These are phyloP conservation scores for Staurois parvus DNA, from an alignment of 2,797 vertebrate species.

Conservation along the genomic window DNA sequence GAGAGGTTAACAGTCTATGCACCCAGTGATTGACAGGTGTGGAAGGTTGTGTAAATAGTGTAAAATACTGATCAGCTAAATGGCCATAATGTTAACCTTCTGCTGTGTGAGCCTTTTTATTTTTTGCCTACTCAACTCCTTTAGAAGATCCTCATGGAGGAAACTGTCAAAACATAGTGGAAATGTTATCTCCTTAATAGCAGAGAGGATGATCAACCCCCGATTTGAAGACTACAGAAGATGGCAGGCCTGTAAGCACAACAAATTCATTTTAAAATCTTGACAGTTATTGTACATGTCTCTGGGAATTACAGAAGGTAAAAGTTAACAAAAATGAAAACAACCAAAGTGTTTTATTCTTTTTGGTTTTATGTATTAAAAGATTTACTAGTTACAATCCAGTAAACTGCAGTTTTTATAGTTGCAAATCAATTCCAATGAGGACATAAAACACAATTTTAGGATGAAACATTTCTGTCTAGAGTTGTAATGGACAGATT, in stretches of 20 bases:
- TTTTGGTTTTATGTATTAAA: background rate
- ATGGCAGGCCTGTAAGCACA: background rate
- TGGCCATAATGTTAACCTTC: background rate
- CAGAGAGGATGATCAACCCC: background rate
- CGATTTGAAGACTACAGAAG: background rate
- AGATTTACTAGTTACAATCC: background rate
- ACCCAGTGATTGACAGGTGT: background rate
- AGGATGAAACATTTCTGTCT: background rate
- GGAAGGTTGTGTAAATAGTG: too few species aligned
- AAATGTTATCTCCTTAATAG: background rate
- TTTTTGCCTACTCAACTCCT: background rate
- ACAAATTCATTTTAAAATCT: background rate
- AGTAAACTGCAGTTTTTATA: conserved; percentile 4
- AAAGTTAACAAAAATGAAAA: background rate
- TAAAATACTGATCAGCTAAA: background rate
- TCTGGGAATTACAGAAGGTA: background rate
- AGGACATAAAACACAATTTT: conserved; percentile 5
- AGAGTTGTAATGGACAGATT: conserved; percentile 18
- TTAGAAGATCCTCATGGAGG: background rate
- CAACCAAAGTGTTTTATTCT: background rate
- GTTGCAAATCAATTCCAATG: background rate
- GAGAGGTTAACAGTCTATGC: background rate
- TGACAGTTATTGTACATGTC: background rate
- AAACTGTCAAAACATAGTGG: background rate
- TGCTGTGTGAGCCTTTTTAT: background rate